Evolutionary conservation across 2,113 vertebrate species (phyloP).

Genomic region (Oryzias celebensis): DNA sequence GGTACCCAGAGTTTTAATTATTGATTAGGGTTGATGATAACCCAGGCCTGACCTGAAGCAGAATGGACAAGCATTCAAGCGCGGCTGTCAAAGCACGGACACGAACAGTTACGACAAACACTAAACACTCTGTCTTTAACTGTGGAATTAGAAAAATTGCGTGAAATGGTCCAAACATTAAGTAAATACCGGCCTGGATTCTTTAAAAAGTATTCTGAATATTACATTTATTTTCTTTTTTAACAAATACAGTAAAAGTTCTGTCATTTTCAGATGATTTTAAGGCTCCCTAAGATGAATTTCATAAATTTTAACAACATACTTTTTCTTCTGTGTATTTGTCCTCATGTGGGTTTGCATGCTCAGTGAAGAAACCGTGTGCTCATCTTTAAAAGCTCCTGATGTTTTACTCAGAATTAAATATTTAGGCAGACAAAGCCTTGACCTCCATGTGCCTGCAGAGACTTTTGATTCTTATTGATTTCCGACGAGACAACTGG

Average conservation of each 20-base stretch:
- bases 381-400: slow-evolving; percentile 90
- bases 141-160: too few species aligned
- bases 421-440: slow-evolving; percentile 93
- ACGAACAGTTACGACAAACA: background rate
- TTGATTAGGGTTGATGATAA: slow-evolving; percentile 96
- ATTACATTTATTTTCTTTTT: too few species aligned
- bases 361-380: slow-evolving; percentile 75
- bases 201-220: too few species aligned
- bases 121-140: too few species aligned
- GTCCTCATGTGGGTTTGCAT: slow-evolving; percentile 12
- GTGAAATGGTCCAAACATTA: too few species aligned
- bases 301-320: too few species aligned
- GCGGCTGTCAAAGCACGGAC: slow-evolving; percentile 80
- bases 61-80: slow-evolving; percentile 76
- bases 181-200: too few species aligned
- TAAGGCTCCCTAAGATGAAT: too few species aligned
- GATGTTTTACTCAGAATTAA: slow-evolving; percentile 90
- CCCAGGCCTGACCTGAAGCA: slow-evolving; percentile 85
- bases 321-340: background rate
- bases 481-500: slow-evolving; percentile 95
- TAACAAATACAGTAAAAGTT: too few species aligned
- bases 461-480: slow-evolving; percentile 91
- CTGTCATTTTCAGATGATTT: too few species aligned
- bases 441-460: slow-evolving; percentile 88
- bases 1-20: slow-evolving; percentile 88